Evolutionary conservation across 2,797 vertebrate genomes (phyloP).

Genomic region (Characodon lateralis): DNA sequence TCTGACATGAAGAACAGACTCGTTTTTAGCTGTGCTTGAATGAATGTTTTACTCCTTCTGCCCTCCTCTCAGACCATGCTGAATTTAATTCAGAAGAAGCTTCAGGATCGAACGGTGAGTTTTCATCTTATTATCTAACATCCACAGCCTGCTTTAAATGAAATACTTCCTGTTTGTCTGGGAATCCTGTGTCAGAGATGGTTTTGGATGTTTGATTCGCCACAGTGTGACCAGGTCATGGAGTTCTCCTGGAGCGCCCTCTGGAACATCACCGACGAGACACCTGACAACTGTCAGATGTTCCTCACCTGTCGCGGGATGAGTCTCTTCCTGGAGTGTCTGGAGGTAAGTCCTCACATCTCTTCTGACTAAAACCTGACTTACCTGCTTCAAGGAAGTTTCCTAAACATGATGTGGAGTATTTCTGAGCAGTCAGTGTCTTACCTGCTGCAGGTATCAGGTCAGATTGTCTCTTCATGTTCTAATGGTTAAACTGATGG

Average conservation of each 20-base stretch:
- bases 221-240: slow-evolving; percentile 98
- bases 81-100: slow-evolving; percentile 96
- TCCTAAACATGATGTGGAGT: not conserved
- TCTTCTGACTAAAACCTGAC: no score
- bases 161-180: no score
- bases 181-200: no score
- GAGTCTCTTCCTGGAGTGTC: slow-evolving; percentile 94
- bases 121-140: not conserved
- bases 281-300: slow-evolving; percentile 98
- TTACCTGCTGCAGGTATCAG: not conserved
- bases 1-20: no score
- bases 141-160: not conserved
- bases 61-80: slow-evolving; percentile 90
- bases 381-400: not conserved
- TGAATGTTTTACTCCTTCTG: not conserved
- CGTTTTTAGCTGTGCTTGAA: not conserved
- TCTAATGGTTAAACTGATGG: not conserved
- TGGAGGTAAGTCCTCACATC: slow-evolving; percentile 81
- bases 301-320: slow-evolving; percentile 96
- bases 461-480: not conserved
- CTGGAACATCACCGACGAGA: slow-evolving; percentile 99
- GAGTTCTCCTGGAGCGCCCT: slow-evolving; percentile 99
- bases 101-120: slow-evolving; percentile 93
- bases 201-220: not conserved
- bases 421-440: not conserved